Base-by-base conservation (phyloP, 2,888 invertebrate genomes). In the Glyphotaelius pellucidus region DNA sequence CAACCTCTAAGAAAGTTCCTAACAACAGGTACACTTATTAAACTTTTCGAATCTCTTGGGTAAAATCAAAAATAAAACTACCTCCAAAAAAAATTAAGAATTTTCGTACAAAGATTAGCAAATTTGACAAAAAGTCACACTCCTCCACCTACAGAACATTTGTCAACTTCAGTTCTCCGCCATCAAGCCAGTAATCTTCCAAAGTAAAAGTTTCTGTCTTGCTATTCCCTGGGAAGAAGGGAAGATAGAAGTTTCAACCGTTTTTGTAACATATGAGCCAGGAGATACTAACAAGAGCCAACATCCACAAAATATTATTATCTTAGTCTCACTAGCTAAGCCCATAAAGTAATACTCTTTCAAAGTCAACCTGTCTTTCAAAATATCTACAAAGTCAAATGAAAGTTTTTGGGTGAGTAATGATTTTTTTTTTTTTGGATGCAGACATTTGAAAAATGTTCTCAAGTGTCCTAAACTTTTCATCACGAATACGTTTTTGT, bases 101-200 rank as follows among this genome's bases (percentile, higher is more conserved):
- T 5, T 32, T 83, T 83, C 12, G 1, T 47, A 52, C 3, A 12
- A 31, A 47, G 81, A 83, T 83, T 83, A 83, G 31, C 81, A 52
- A 81, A 47, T 47, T 80, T 47, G 47, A 90, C 47, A 38, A 85
- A 85, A 35, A 32, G 32, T 81, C 32, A 81, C 81, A 32, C 32
- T 32, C 32, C 31, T 32, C 0, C 81, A 32, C 19, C 81, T 32
- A 32, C 15, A 32, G 32, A 81, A 81, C 19, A 81, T 31, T 81
- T 14, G 81, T 81, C 81, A 81, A 81, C 81, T 81, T 81, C 32
- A 81, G 31, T 31, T 81, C 14, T 3, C 30, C 14, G 81, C 14
- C 81, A 32, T 32, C 31, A 31, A 31, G 81, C 15, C 81, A 81
- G 81, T 81, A 15, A 81, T 81, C 81, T 81, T 15, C 81, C 81